Evolutionary conservation across 2,113 vertebrate species (phyloP), one percentile per base, ranked within the genome.

Genomic region (Cololabis saira): DNA sequence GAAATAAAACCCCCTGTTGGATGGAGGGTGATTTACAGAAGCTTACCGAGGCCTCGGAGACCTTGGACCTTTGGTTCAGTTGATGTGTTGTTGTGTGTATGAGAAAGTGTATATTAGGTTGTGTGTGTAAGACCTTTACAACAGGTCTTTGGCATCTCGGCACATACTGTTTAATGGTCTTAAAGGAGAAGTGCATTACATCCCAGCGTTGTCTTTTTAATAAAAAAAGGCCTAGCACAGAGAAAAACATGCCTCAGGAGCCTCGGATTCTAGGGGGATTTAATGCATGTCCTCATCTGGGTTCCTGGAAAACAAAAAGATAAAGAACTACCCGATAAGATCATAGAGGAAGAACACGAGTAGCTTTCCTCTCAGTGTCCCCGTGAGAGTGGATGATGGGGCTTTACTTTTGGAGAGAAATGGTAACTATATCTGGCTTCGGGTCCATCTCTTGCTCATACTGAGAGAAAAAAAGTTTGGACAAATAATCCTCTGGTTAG

Each of bases 21-120:
- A 81, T 80, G 75, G 83, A 52, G 75, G 78, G 85, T 91, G 90
- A 92, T 90, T 90, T 92, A 92, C 84, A 81, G 81, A 79, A 74
- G 86, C 83, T 87, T 84, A 85, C 69, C 18, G 53, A 86, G 79
- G 72, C 83, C 81, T 80, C 71, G 30, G 84, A 77, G 88, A 84
- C 80, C 80, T 85, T 52, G 76, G 83, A 79, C 57, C 80, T 88
- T 88, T 83, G 80, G 60, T 78, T 65, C 53, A 52, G 59, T 79
- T 45, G 59, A 58, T 75, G 15, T 54, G 17, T 63, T 43, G 27
- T 42, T 56, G 42, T 48, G 67, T 65, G 15, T 49, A 57, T 27
- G 56, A 60, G 56, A 60, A 58, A 43, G 62, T 59, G 65, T 70
- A 65, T 13, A 57, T 74, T 51, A 21, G 47, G 57, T 72, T 60